A percentile compares a stretch with the other conserved stretches of the same genome.
phyloP scores from a whole-genome alignment of 2,797 vertebrate genomes.

The Myripristis jacobus region DNA sequence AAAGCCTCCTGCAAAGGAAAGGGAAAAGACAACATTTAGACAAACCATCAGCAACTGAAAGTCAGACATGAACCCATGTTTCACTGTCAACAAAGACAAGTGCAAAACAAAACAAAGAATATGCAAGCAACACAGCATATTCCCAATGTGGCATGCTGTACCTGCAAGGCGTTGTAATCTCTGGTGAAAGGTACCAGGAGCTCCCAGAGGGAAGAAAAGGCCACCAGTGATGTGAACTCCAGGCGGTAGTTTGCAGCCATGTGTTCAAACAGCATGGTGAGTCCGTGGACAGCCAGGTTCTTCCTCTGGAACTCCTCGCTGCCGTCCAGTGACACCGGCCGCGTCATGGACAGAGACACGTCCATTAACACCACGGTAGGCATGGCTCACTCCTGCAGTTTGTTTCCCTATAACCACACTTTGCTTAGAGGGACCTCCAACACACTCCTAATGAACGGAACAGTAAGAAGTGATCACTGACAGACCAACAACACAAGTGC shows the following conservation, averaged over 20 bases:
- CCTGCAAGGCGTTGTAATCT: slow-evolving; percentile 98
- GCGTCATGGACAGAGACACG: slow-evolving; percentile 97
- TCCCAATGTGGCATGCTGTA: slow-evolving; percentile 40
- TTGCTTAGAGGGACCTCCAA: slow-evolving; percentile 9
- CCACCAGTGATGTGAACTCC: slow-evolving; percentile 94
- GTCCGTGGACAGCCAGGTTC: slow-evolving; percentile 94
- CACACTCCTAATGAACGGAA: slow-evolving; percentile 22
- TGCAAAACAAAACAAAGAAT: background rate
- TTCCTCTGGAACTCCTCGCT: slow-evolving; percentile 96
- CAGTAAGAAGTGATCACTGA: background rate
- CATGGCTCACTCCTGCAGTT: slow-evolving; percentile 80
- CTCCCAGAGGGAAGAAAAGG: slow-evolving; percentile 97
- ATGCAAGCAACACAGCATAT: background rate
- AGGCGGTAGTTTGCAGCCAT: slow-evolving; percentile 98
- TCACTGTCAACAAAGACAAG: background rate
- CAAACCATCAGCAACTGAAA: background rate
- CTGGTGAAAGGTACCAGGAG: slow-evolving; percentile 96
- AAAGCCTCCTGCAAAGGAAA: slow-evolving; percentile 89
- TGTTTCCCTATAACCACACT: background rate
- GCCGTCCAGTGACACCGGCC: slow-evolving; percentile 92
- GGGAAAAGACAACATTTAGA: background rate
- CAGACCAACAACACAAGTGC: background rate
- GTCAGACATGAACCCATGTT: background rate
- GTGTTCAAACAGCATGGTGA: slow-evolving; percentile 98
- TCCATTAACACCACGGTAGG: slow-evolving; percentile 97